Conservation (phyloP, 2,888 invertebrate species). For the Girardia tigrina region DNA sequence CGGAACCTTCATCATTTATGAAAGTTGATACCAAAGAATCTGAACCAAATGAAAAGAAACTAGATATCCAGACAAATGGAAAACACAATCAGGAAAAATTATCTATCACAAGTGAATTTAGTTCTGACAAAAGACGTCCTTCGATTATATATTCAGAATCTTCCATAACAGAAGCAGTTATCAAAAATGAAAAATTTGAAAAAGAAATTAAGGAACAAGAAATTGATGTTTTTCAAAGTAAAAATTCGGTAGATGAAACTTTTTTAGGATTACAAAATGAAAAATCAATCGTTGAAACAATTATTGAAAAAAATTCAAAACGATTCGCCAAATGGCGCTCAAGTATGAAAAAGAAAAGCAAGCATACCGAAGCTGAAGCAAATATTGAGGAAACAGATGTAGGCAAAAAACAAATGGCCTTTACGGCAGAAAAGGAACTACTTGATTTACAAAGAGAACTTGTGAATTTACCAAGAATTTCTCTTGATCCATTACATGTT, state of each 20-base stretch:
- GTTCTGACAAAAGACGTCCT: neutral
- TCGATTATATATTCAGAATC: constrained; percentile 25
- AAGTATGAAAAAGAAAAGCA: constrained; percentile 29
- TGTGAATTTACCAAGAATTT: constrained; percentile 54
- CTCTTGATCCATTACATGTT: constrained; percentile 45
- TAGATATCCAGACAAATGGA: neutral
- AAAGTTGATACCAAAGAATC: neutral
- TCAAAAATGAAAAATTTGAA: neutral
- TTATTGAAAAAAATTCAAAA: constrained; percentile 11
- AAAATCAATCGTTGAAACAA: constrained; percentile 25
- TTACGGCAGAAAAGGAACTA: constrained; percentile 50
- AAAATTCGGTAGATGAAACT: neutral
- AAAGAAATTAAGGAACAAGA: neutral
- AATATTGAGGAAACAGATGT: neutral
- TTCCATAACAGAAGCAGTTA: neutral
- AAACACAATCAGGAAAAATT: neutral
- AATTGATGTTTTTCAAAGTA: neutral
- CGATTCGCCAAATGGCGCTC: constrained; percentile 12
- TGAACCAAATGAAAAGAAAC: neutral
- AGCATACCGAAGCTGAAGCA: neutral
- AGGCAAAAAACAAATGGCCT: constrained; percentile 2
- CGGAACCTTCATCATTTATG: neutral
- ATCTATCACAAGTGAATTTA: neutral
- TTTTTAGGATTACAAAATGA: constrained; percentile 17
- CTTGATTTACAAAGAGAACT: constrained; percentile 55